Evolutionary conservation across 2,113 vertebrate species (phyloP), one percentile per base, ranked within the genome.

Genomic region (Marmota monax): DNA sequence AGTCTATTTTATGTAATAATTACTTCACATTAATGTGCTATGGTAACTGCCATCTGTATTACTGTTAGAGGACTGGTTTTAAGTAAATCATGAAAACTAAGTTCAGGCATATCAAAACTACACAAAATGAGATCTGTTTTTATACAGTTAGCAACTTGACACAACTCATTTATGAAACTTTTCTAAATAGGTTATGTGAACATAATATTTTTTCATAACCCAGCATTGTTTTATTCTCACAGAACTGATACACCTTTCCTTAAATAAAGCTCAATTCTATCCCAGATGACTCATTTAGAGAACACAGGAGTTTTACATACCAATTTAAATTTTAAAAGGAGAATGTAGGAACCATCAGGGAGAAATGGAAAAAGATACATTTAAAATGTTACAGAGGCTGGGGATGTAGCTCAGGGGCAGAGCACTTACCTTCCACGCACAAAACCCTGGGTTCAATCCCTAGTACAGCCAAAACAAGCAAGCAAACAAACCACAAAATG

Each of bases 151-250:
- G 70, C 39, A 94, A 91, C 51, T 34, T 83, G 39, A 77, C 51
- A 86, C 18, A 77, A 88, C 29, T 77, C 87, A 87, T 77, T 92
- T 88, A 86, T 63, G 88, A 90, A 96, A 86, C 20, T 85, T 79
- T 79, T 82, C 87, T 86, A 96, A 96, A 86, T 48, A 74, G 91
- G 65, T 90, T 85, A 89, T 65, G 25, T 86, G 74, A 90, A 80
- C 82, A 93, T 82, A 94, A 84, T 42, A 83, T n/a, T 88, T 96
- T 53, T 69, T n/a, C 51, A 88, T 95, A 53, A 92, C 27, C 53
- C 37, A 92, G 20, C 56, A 76, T 51, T 73, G 63, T 92, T 72
- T 92, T 61, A 72, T 37, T 22, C 79, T 92, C 84, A 92, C 32
- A 92, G 58, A 88, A 37, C 89, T 69, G 85, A 89, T 56, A 85